Percentiles rank a stretch among this genome's conserved stretches.
Evolutionary conservation across 2,113 vertebrate genomes (phyloP).

Genomic region (Suricata suricatta): DNA sequence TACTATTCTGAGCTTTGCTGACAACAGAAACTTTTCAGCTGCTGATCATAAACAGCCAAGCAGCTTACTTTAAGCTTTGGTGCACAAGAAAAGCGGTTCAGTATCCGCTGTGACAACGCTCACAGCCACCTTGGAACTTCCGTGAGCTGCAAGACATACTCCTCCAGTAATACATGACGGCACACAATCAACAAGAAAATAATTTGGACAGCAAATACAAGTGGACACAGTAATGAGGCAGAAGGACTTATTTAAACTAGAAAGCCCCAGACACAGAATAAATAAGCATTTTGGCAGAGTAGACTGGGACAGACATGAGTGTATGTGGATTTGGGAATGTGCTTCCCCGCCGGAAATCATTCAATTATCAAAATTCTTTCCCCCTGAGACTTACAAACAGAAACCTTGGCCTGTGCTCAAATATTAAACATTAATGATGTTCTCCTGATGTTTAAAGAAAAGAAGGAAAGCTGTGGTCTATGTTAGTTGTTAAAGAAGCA

Average conservation of each 20-base stretch:
- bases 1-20: conserved; percentile 72
- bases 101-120: conserved; percentile 32
- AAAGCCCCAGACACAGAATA: conserved; percentile 69
- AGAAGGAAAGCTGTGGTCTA: conserved; percentile 25
- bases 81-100: conserved; percentile 55
- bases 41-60: conserved; percentile 62
- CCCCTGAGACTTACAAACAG: conserved; percentile 62
- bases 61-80: conserved; percentile 59
- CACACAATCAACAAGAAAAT: conserved; percentile 38
- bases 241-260: conserved; percentile 72
- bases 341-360: conserved; percentile 71
- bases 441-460: conserved; percentile 71
- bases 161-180: conserved; percentile 44
- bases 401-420: conserved; percentile 62
- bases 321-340: conserved; percentile 54
- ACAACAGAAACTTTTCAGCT: conserved; percentile 81
- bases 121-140: conserved; percentile 64
- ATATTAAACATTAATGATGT: conserved; percentile 67
- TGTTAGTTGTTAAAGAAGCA: not conserved
- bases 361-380: conserved; percentile 68
- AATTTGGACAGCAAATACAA: conserved; percentile 69
- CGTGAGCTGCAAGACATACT: conserved; percentile 16
- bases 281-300: conserved; percentile 68
- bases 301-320: conserved; percentile 23
- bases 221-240: conserved; percentile 62